A percentile compares a stretch with the other conserved stretches of the same genome.
Evolutionary conservation across 2,888 invertebrate genomes (phyloP).

Genomic region (Sicus ferrugineus): DNA sequence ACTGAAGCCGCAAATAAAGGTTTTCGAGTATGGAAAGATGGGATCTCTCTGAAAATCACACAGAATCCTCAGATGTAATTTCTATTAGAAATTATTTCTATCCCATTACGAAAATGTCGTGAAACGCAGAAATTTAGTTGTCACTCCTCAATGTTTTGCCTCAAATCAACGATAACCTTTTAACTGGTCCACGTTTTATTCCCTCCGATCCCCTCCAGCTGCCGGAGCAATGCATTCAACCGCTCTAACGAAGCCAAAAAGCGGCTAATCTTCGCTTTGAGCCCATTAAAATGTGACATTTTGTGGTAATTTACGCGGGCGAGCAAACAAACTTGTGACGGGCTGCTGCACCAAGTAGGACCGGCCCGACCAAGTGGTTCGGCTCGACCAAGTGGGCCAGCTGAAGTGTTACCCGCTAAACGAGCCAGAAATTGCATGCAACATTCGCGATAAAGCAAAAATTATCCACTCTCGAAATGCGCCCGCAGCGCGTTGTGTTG

Average conservation of each 20-base stretch:
- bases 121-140: too few relatives aligned
- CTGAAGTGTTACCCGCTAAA: constrained; percentile 7
- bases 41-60: too few relatives aligned
- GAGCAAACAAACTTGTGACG: constrained; percentile 19
- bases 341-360: constrained; percentile 6
- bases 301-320: constrained; percentile 15
- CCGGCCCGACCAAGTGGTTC: background rate
- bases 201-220: background rate
- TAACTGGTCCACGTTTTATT: too few relatives aligned
- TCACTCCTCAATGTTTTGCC: too few relatives aligned
- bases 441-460: constrained; percentile 25
- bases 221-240: too few relatives aligned
- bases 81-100: too few relatives aligned
- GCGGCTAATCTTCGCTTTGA: constrained; percentile 19
- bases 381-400: too few relatives aligned
- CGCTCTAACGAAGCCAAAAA: background rate
- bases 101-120: too few relatives aligned
- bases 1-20: too few relatives aligned
- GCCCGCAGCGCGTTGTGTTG: constrained; percentile 23
- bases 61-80: too few relatives aligned
- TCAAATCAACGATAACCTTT: too few relatives aligned
- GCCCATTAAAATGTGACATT: constrained; percentile 28
- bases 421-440: constrained; percentile 1
- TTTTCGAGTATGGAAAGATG: too few relatives aligned
- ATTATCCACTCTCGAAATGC: constrained; percentile 29